Evolutionary conservation across 2,888 invertebrate species (phyloP), one percentile per base, ranked within the genome.

Genomic region (Pheosia gnoma): DNA sequence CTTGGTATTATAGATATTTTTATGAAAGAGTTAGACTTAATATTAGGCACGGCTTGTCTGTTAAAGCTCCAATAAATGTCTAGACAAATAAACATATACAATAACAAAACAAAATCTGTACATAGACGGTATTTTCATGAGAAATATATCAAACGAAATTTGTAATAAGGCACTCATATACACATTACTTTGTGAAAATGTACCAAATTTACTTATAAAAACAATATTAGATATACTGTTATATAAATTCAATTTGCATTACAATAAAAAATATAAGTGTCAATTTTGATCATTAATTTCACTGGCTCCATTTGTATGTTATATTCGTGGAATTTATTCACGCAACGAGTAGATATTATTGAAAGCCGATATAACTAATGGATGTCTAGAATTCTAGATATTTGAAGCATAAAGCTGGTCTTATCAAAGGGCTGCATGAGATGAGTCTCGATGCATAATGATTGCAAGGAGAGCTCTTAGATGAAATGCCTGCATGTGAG

Each of bases 291-390:
- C n/a, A n/a, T n/a, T 39, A 39, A 6, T 49, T 49, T 49, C n/a
- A 49, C n/a, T n/a, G 49, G n/a, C 49, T n/a, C 49, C 8, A 25
- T 51, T 51, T 53, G 10, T 53, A 36, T 37, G 52, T 4, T 13
- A 37, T 10, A 37, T 52, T 52, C 36, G 3, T 52, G 36, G 36
- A 52, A 36, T 52, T 52, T 52, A 52, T 52, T 4, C 52, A 13
- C 13, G 49, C 49, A 13, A n/a, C n/a, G 49, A 49, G 65, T 66
- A 55, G 55, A 47, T 66, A 11, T 61, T 63, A 71, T 71, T 36
- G 71, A 70, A 71, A 68, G 61, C 70, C 68, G 52, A 71, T 70
- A 51, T 60, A 66, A 71, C 63, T 66, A 55, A 70, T 70, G 62
- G 60, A 61, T 36, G 55, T n/a, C 9, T 37, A 13, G 59, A 59